Base-by-base conservation (phyloP, 1,140 invertebrate genomes). In the Pogonomyrmex californicus region DNA sequence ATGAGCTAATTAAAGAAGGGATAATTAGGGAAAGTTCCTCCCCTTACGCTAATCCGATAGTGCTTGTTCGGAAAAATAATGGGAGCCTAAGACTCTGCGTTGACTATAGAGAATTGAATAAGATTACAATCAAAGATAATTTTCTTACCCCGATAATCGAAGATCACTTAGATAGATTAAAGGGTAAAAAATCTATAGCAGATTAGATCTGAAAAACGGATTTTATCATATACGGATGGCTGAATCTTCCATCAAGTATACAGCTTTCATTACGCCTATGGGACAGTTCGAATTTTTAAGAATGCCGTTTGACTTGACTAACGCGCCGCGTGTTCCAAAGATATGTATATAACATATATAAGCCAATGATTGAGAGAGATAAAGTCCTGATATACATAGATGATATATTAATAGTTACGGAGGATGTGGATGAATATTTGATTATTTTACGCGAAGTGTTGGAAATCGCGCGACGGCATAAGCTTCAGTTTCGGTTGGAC, bases 241-340 rank as follows among this genome's bases (percentile, higher is more conserved):
- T 23, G 23, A 23, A 23, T 0, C 23, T 23, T 23, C 33, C 1
- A 9, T 82, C 2, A 56, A 70, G 47, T 82, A 47, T 36, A 82
- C n/a, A n/a, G n/a, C 65, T 14, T 82, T 82, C 12, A 44, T 82
- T 7, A 82, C 58, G 1, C 81, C 68, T 0, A 2, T 63, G 17
- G 33, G 68, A 2, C 58, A 73, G 33, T 85, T n/a, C 12, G 68
- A 85, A 14, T 85, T 44, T 66, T 56, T 65, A 7, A 71, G 36
- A 33, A 62, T 44, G 44, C 49, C 82, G 0, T 75, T 73, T 23
- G 23, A 23, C 23, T 23, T 23, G 23, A 23, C 23, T 23, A 23
- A 23, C 23, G 23, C 23, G 23, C 68, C 68, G 1, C 36, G 58
- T 10, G 82, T 85, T 75, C 41, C 36, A 75, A n/a, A 12, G 70